Base-by-base conservation (phyloP, 2,797 vertebrate genomes). In the Pteronotus mesoamericanus region DNA sequence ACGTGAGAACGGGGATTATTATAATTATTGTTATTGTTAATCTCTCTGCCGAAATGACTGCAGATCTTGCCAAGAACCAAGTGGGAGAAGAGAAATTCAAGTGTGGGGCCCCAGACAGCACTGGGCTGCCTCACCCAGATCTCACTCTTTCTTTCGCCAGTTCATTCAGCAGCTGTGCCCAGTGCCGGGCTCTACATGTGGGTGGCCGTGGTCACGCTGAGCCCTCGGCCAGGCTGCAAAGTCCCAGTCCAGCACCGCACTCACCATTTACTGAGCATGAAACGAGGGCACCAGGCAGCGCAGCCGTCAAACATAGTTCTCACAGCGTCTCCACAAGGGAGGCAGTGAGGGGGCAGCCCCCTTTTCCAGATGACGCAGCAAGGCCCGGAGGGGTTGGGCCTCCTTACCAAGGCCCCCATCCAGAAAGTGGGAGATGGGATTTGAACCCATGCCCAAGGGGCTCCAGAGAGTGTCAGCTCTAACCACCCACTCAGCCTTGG, bases 131-230 rank as follows among this genome's bases (percentile, higher is more conserved):
- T 4, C 22, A 1, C 34, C 42, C 46, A 2, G 18, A 18, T 15
- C n/a, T n/a, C n/a, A 53, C 6, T 37, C 18, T 66, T 91, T 44
- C 19, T 74, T 57, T 4, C 18, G 51, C 19, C 3, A 9, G 57
- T 34, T 90, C 39, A 48, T 64, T 61, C 55, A 74, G 57, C 42
- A 53, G 24, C 48, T 55, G 74, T 19, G 32, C 21, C 26, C 16
- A 14, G 24, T 29, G 32, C 89, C 2, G 5, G 46, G 21, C 7
- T 61, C 44, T 44, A 18, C 66, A n/a, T 11, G 1, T 29, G 51
- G n/a, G 4, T 34, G n/a, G 24, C 16, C 42, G 39, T 0, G 0
- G 69, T 42, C 75, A 5, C 3, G 29, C 26, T 46, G 78, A 75
- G 19, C 55, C 4, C 12, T 44, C 59, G 72, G 79, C n/a, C 29